Evolutionary conservation across 2,113 vertebrate species (phyloP), one percentile per base, ranked within the genome.

Genomic region (Plestiodon gilberti): DNA sequence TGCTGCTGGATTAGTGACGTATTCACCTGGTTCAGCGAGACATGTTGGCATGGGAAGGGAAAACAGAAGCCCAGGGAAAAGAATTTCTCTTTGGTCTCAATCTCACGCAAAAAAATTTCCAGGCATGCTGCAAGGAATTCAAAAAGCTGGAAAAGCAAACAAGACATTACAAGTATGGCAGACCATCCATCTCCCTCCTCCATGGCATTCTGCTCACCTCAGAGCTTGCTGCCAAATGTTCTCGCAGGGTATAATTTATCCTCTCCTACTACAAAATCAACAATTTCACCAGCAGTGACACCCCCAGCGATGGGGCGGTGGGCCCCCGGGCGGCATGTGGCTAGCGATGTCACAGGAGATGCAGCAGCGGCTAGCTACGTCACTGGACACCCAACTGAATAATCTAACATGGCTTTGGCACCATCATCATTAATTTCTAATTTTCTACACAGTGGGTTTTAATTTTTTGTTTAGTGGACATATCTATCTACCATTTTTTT

Each of bases 1-100:
- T 0, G 74, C 55, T 0, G 0, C 6, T 43, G 70, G 9, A 55
- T 1, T 2, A 0, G 17, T 28, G 17, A 55, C 61, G 22, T 5
- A 2, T 92, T 94, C 85, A 98, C 98, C 98, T 95, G 97, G 90
- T 97, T 96, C 61, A 98, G 96, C 17, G 87, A 90, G 0, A 84
- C 97, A 93, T 98, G 97, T 67, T 87, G 93, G 87, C 98, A 99
- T 90, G 94, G 96, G 90, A 98, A 98, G 22, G 98, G 98, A 94
- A 99, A 98, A 85, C 93, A 97, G 64, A 98, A 98, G 35, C 98
- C 97, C 84, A 99, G 90, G 52, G 97, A 96, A 1, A 98, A 92
- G 43, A 2, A 87, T 23, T 88, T 22, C 33, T 91, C 81, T 9
- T 84, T 74, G 57, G 89, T 92, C 86, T 1, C 7, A 4, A 71